Evolutionary conservation across 2,113 vertebrate genomes (phyloP).

Genomic region (Labeo rohita): DNA sequence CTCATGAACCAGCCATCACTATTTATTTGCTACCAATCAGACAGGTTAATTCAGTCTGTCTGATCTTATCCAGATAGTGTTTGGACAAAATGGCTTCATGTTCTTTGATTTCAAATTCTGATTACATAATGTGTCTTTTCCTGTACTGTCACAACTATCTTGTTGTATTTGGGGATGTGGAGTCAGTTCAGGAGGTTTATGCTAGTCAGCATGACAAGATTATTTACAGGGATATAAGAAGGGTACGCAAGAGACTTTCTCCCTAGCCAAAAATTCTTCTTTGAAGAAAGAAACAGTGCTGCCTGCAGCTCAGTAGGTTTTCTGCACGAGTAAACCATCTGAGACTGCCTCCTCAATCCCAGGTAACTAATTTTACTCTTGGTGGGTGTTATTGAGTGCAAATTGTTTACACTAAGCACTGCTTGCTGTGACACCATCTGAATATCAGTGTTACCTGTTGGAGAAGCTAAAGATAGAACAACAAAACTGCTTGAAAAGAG

Average conservation of each 20-base stretch:
- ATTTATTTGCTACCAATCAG: neutral
- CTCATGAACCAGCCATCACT: too few species aligned
- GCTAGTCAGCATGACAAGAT: constrained; percentile 1
- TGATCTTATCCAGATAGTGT: neutral
- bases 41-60: neutral
- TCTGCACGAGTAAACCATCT: constrained; percentile 7
- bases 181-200: neutral
- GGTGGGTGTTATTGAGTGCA: neutral
- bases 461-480: constrained; percentile 23
- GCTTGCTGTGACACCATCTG: constrained; percentile 27
- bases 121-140: neutral
- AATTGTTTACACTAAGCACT: constrained; percentile 32
- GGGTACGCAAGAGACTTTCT: neutral
- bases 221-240: neutral
- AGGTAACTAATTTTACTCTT: constrained; percentile 3
- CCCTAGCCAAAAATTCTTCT: neutral
- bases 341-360: constrained; percentile 4
- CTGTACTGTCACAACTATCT: neutral
- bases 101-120: neutral
- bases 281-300: neutral
- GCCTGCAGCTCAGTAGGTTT: constrained; percentile 8
- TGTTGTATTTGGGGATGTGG: neutral
- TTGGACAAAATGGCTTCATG: neutral
- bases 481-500: constrained; percentile 4
- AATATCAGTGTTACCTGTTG: constrained; percentile 13